Base-by-base conservation (phyloP, 1,140 invertebrate genomes). In the Lordiphosa mommai region DNA sequence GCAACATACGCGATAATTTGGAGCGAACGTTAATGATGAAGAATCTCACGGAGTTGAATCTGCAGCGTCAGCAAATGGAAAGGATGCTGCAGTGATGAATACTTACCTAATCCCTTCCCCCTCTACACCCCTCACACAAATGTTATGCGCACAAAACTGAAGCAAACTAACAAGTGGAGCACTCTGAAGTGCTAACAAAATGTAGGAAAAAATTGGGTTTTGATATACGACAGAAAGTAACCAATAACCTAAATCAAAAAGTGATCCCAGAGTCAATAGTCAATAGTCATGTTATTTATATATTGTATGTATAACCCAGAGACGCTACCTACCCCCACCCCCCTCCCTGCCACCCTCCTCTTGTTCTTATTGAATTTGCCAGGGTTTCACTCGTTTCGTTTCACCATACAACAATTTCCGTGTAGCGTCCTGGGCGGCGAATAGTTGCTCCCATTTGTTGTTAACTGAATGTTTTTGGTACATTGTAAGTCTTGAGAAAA, bases 1-100 rank as follows among this genome's bases (percentile, higher is more conserved):
- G 88, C 46, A 79, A 74, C 64, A 87, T 87, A 46, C 67, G 77
- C 10, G 88, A 89, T 58, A 86, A 87, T 17, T 38, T 88, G 63
- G 80, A 89, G 44, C 61, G 87, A 47, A 69, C 74, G 47, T 37
- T 74, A 51, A 65, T 82, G 77, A 86, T 74, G 61, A 88, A 86
- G 63, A 89, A 89, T 46, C 73, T 70, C 36, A 88, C 86, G 9
- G 60, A 85, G 43, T 41, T 80, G 57, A 79, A 73, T 41, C 41
- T 76, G 52, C 57, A 69, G 51, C 57, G 79, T 2, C 79, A 85
- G 48, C 77, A 84, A 47, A 60, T 67, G 47, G 76, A 82, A 32
- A 10, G 13, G 41, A 30, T 66, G 44, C 68, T 59, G 32, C 74
- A 74, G 7, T 14, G 27, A 20, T 16, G 37, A 40, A 40, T 40